These are phyloP conservation scores for Acanthiza pusilla DNA, from an alignment of 2,797 vertebrate genomes.

Conservation along the genomic window DNA sequence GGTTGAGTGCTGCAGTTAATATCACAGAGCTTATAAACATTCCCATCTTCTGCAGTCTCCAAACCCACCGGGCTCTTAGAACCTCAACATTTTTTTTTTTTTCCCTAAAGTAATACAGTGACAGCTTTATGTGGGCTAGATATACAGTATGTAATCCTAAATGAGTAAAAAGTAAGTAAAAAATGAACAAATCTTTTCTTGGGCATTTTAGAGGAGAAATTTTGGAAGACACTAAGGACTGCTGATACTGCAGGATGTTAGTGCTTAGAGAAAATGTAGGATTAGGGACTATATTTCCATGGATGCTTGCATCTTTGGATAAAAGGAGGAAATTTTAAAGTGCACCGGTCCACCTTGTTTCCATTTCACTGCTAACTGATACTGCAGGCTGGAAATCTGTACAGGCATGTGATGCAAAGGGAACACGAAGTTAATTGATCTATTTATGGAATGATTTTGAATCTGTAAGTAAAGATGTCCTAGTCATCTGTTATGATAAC, in stretches of 20 bases:
- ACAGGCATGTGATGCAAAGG: neutral
- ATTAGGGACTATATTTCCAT: neutral
- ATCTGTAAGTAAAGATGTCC: neutral
- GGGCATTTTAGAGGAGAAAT: conserved; percentile 42
- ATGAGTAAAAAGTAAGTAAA: conserved; percentile 47
- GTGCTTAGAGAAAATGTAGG: neutral
- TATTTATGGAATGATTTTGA: neutral
- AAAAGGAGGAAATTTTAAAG: neutral
- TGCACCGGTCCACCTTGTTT: neutral
- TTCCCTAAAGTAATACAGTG: conserved; percentile 48
- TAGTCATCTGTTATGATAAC: neutral
- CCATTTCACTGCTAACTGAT: neutral
- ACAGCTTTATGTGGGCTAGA: conserved; percentile 73
- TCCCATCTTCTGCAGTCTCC: conserved; percentile 64
- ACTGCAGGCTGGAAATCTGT: neutral
- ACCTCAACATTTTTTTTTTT: conserved; percentile 34
- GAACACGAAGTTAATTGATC: neutral
- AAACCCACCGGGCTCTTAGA: conserved; percentile 43
- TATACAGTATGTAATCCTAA: conserved; percentile 67
- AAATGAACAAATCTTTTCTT: conserved; percentile 52
- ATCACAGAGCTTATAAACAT: conserved; percentile 80
- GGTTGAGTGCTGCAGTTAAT: conserved; percentile 82
- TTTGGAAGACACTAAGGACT: conserved; percentile 21
- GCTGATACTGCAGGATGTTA: conserved; percentile 32
- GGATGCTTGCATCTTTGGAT: neutral